Evolutionary conservation across 2,888 invertebrate species (phyloP).

Genomic region (Acrobasis repandana): DNA sequence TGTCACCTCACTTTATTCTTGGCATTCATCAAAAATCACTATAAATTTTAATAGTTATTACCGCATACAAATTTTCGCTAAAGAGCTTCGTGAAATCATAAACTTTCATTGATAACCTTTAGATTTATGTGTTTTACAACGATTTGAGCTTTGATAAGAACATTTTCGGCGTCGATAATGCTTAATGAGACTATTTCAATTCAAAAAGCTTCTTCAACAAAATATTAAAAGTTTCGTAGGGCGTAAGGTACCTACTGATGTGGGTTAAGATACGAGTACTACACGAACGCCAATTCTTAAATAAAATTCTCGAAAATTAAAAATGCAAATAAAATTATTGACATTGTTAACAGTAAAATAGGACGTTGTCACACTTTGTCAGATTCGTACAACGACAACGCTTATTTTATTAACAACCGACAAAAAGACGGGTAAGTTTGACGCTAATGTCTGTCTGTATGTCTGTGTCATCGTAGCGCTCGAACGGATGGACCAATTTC

Average conservation of each 20-base stretch:
- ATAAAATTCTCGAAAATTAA: too few relatives aligned
- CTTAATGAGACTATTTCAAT: conserved; percentile 21
- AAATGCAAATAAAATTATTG: too few relatives aligned
- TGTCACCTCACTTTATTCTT: not conserved
- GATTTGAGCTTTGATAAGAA: conserved; percentile 15
- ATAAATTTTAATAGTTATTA: conserved; percentile 7
- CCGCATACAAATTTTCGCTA: not conserved
- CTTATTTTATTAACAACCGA: conserved; percentile 7
- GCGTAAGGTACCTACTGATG: conserved; percentile 5
- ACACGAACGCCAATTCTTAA: not conserved
- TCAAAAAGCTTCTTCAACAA: conserved; percentile 1
- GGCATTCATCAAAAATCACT: conserved; percentile 1
- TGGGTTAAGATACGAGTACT: too few relatives aligned
- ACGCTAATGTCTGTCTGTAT: too few relatives aligned
- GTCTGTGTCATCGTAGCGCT: too few relatives aligned
- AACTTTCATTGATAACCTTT: conserved; percentile 4
- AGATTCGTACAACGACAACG: too few relatives aligned
- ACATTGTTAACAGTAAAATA: too few relatives aligned
- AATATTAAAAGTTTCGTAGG: not conserved
- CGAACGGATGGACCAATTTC: too few relatives aligned
- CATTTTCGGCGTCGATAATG: conserved; percentile 11
- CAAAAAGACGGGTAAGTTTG: too few relatives aligned
- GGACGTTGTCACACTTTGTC: too few relatives aligned
- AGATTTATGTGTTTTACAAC: conserved; percentile 14
- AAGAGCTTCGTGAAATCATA: conserved; percentile 12